These are phyloP conservation scores for Rhinoderma darwinii DNA, from an alignment of 2,113 vertebrate genomes.

Conservation along the genomic window DNA sequence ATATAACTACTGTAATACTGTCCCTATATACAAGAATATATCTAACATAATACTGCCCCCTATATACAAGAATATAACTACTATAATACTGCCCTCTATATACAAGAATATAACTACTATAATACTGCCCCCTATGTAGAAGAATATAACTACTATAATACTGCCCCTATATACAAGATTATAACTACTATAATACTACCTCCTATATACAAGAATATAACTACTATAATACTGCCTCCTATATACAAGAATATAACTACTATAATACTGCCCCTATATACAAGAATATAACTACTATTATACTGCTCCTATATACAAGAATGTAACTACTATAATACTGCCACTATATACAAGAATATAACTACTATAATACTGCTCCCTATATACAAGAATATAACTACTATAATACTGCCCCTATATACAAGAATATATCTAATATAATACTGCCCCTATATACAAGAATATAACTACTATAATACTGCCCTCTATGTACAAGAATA, in stretches of 20 bases:
- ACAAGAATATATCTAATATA: constrained; percentile 16
- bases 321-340: no score
- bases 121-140: background rate
- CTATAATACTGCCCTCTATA: background rate
- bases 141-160: constrained; percentile 20
- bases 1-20: constrained; percentile 10
- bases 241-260: constrained; percentile 4
- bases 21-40: background rate
- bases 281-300: constrained; percentile 2
- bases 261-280: constrained; percentile 1
- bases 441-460: background rate
- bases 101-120: constrained; percentile 6
- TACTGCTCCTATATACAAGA: constrained; percentile 1
- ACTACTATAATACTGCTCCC: no score
- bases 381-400: background rate
- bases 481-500: background rate
- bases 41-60: background rate
- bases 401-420: constrained; percentile 1
- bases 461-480: constrained; percentile 10
- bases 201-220: background rate
- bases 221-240: background rate
- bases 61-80: constrained; percentile 8
- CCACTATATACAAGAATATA: no score
- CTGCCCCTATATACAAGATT: background rate
- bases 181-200: constrained; percentile 3